phyloP scores from a whole-genome alignment of 2,888 invertebrate species.

The Papilio demoleus region DNA sequence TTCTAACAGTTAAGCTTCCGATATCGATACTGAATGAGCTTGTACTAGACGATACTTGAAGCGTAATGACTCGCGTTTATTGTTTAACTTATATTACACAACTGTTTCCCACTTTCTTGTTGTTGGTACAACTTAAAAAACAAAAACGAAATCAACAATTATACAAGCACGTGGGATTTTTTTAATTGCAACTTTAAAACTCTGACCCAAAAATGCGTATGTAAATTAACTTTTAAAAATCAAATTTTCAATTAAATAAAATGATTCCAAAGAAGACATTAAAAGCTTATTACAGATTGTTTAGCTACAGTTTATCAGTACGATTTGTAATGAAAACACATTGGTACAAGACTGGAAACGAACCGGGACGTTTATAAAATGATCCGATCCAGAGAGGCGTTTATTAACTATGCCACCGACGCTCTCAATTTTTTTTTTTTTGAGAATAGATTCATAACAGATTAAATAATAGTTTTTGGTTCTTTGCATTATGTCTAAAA shows the following conservation, averaged over 20 bases:
- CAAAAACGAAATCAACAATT: slow-evolving; percentile 33
- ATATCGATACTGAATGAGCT: slow-evolving; percentile 15
- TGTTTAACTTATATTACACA: slow-evolving; percentile 15
- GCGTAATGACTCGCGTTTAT: slow-evolving; percentile 30
- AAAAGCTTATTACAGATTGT: no score
- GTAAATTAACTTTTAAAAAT: background rate
- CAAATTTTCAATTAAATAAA: background rate
- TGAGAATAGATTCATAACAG: no score
- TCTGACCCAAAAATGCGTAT: background rate
- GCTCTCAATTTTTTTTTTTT: no score
- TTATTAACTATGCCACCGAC: no score
- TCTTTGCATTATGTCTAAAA: no score
- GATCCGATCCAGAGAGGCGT: no score
- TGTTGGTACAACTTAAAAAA: slow-evolving; percentile 8
- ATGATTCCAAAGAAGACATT: no score
- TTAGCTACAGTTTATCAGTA: no score
- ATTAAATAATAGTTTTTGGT: no score
- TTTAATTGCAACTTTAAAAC: background rate
- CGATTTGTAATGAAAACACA: no score
- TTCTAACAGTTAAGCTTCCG: slow-evolving; percentile 21
- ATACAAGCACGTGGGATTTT: slow-evolving; percentile 20
- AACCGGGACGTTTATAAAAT: no score
- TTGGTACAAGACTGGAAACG: no score
- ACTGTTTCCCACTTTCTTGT: slow-evolving; percentile 38
- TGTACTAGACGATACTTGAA: slow-evolving; percentile 11